Percentiles rank a stretch among this genome's conserved stretches.
These are phyloP conservation scores for Sminthurinus aureus DNA, from an alignment of 2,888 invertebrate species.

Conservation along the genomic window DNA sequence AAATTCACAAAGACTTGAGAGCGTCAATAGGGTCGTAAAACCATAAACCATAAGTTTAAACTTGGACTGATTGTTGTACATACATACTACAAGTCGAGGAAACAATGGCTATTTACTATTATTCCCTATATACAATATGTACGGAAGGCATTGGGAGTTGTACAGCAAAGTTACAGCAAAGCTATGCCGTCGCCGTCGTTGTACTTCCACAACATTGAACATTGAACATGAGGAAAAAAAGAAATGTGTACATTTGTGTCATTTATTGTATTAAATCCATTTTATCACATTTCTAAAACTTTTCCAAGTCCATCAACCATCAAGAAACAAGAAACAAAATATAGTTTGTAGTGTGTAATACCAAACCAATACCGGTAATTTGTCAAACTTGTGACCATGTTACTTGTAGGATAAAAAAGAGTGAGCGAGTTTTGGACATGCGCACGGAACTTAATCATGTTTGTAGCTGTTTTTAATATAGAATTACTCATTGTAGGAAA, in stretches of 20 bases:
- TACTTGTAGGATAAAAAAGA: too few species aligned
- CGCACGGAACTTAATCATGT: too few species aligned
- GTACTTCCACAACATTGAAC: too few species aligned
- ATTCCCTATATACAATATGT: too few species aligned
- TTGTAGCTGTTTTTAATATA: background rate
- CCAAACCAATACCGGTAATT: too few species aligned
- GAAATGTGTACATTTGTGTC: background rate
- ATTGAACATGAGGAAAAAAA: background rate
- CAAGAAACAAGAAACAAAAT: too few species aligned
- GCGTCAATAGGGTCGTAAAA: slow-evolving; percentile 18
- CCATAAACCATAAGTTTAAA: background rate
- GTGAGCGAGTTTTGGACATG: too few species aligned
- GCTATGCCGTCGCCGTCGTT: background rate
- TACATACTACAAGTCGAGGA: background rate
- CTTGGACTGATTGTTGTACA: background rate
- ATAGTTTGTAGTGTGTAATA: too few species aligned
- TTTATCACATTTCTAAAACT: too few species aligned
- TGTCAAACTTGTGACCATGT: too few species aligned
- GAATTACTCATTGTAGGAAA: background rate
- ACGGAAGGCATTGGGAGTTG: background rate
- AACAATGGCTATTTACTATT: slow-evolving; percentile 20
- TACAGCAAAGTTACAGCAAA: background rate
- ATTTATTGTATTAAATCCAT: too few species aligned
- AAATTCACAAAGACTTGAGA: slow-evolving; percentile 9
- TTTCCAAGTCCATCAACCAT: too few species aligned